Evolutionary conservation across 2,113 vertebrate species (phyloP).

Genomic region (Syrmaticus mikado): DNA sequence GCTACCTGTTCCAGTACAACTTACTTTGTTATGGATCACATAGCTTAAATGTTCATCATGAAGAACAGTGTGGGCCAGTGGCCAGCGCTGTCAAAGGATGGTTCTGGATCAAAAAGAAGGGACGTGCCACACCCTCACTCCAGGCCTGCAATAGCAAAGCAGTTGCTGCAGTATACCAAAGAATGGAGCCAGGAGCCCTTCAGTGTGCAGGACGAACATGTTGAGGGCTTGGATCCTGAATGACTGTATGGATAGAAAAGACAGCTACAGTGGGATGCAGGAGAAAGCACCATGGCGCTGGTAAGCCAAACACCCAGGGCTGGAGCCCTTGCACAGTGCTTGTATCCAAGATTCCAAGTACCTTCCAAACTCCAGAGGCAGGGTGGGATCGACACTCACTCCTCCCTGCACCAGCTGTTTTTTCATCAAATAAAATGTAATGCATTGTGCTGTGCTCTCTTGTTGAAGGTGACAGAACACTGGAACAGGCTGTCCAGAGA

Average conservation of each 20-base stretch:
- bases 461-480: background rate
- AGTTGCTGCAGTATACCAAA: background rate
- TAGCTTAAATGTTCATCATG: background rate
- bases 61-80: constrained; percentile 17
- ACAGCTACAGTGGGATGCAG: background rate
- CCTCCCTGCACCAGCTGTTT: background rate
- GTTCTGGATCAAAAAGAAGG: constrained; percentile 25
- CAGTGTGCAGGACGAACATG: background rate
- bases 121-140: background rate
- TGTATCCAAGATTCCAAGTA: background rate
- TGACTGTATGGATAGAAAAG: background rate
- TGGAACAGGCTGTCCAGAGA: too few relatives aligned
- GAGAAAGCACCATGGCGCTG: background rate
- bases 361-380: background rate
- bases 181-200: background rate
- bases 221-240: background rate
- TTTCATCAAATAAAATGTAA: background rate
- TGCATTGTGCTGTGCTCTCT: background rate
- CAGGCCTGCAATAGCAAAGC: constrained; percentile 2
- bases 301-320: background rate
- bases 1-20: constrained; percentile 38
- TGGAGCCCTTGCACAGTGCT: background rate
- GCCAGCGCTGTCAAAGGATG: constrained; percentile 31
- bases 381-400: background rate
- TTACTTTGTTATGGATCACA: background rate